Conservation (phyloP, 92 coral and sea anemone genomes). For the Zoanthus gigantus region DNA sequence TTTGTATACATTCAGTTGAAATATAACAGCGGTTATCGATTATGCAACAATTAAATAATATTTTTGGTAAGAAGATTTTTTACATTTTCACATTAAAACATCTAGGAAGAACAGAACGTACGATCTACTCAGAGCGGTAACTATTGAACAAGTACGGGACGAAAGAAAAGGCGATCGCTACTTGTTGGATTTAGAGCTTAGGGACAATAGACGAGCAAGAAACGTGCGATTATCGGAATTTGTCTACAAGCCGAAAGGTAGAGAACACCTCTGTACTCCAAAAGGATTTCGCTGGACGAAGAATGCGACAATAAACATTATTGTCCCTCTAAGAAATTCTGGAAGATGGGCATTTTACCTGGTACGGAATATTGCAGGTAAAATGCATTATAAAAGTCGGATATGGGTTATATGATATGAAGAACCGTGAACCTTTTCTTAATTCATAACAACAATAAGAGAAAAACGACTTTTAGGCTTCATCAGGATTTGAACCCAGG, state of each 20-base stretch:
- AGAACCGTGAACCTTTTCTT: no score
- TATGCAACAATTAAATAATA: not conserved
- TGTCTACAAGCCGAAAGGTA: slow-evolving; percentile 72
- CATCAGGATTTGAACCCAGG: no score
- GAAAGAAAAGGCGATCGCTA: slow-evolving; percentile 81
- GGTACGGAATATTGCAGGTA: slow-evolving; percentile 88
- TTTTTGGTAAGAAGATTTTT: no score
- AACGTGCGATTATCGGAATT: slow-evolving; percentile 74
- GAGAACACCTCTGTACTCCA: slow-evolving; percentile 76
- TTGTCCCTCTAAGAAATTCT: slow-evolving; percentile 87
- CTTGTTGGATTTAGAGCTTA: slow-evolving; percentile 76
- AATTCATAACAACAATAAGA: no score
- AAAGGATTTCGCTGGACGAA: slow-evolving; percentile 82
- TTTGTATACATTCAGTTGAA: no score
- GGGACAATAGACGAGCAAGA: slow-evolving; percentile 59
- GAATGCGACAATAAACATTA: slow-evolving; percentile 77
- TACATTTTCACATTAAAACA: no score
- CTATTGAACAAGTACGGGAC: slow-evolving; percentile 81
- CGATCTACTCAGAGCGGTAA: slow-evolving; percentile 54
- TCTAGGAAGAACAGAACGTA: slow-evolving; percentile 29
- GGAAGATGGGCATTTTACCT: slow-evolving; percentile 96
- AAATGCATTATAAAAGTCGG: no score
- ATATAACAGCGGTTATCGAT: not conserved
- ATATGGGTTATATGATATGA: not conserved
- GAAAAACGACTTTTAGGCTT: no score